A percentile compares a stretch with the other conserved stretches of the same genome.
Evolutionary conservation across 2,797 vertebrate species (phyloP).

Genomic region (Periophthalmus magnuspinnatus): DNA sequence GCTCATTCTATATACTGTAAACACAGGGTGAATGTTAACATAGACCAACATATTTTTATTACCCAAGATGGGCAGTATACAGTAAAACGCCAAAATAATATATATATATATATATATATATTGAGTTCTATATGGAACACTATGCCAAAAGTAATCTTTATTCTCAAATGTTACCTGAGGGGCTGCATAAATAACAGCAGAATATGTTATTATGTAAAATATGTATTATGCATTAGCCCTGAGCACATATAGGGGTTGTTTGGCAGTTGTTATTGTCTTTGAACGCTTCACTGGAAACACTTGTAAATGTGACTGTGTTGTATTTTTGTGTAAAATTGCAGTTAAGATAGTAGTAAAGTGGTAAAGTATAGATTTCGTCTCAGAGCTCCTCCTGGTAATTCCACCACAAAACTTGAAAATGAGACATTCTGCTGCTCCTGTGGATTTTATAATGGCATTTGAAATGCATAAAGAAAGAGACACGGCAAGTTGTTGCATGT

Average conservation of each 20-base stretch:
- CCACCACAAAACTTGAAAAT: constrained; percentile 2
- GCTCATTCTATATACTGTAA: background rate
- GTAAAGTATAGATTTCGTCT: background rate
- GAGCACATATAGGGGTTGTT: constrained; percentile 5
- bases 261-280: constrained; percentile 4
- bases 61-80: background rate
- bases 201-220: constrained; percentile 10
- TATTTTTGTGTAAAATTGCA: constrained; percentile 4
- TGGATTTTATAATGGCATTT: constrained; percentile 18
- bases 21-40: background rate
- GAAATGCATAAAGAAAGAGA: constrained; percentile 31
- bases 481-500: constrained; percentile 20
- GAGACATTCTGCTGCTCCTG: constrained; percentile 15
- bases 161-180: constrained; percentile 9
- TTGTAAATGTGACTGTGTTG: background rate
- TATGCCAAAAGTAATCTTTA: background rate
- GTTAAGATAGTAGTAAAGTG: background rate
- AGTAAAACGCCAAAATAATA: background rate
- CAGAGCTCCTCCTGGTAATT: background rate
- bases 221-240: constrained; percentile 9
- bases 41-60: background rate
- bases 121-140: background rate
- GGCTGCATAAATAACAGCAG: constrained; percentile 6
- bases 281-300: background rate
- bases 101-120: too few species aligned